A percentile compares a stretch with the other conserved stretches of the same genome.
phyloP scores from a whole-genome alignment of 2,113 vertebrate genomes.

The Astur gentilis region DNA sequence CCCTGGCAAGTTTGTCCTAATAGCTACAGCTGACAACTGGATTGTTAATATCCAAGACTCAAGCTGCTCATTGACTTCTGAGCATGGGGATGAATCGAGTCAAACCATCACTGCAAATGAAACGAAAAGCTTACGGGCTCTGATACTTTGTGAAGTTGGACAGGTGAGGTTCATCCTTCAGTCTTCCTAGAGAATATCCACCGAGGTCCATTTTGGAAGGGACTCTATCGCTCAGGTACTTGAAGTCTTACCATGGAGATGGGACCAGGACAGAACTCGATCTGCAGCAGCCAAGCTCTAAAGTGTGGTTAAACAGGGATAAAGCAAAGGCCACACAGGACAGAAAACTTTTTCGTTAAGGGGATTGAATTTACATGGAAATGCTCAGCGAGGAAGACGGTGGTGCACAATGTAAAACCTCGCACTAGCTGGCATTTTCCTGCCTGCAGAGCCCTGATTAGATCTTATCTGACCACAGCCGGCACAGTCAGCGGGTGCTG shows the following conservation, averaged over 20 bases:
- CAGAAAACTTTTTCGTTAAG: not conserved
- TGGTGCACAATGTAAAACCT: not conserved
- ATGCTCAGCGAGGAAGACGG: not conserved
- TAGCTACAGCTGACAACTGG: not conserved
- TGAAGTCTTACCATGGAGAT: not conserved
- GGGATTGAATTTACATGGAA: not conserved
- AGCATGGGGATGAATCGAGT: not conserved
- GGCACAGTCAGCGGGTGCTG: not conserved
- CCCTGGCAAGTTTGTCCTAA: not conserved
- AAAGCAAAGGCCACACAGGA: not conserved
- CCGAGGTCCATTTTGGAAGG: not conserved
- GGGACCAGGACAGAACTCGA: not conserved
- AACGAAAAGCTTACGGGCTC: accelerated
- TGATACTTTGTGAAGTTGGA: not conserved
- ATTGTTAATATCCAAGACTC: not conserved
- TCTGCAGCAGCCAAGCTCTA: not conserved
- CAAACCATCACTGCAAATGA: not conserved
- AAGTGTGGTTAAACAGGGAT: not conserved
- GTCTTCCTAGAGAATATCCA: not conserved
- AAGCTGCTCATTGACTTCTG: not conserved
- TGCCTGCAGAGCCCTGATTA: slow-evolving; percentile 2
- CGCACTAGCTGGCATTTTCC: not conserved
- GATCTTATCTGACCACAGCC: not conserved
- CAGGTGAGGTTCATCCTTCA: not conserved
- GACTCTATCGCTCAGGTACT: not conserved